phyloP scores from a whole-genome alignment of 2,113 vertebrate genomes.

The Fulica atra region DNA sequence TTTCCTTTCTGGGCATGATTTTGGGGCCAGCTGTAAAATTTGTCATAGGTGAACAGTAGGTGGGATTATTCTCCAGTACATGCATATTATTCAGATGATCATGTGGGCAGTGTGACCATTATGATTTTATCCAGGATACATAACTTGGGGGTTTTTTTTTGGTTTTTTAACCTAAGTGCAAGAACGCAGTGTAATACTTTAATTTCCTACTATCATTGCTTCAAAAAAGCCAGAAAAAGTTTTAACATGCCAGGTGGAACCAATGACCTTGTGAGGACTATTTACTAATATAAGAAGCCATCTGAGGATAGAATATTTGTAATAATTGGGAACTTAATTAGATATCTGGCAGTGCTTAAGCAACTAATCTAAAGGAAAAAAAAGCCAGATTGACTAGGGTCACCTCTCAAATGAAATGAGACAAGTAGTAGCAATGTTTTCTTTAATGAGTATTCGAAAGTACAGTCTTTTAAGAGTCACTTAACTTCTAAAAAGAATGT shows the following conservation, averaged over 20 bases:
- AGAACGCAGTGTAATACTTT: background rate
- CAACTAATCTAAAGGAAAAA: background rate
- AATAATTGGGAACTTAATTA: constrained; percentile 58
- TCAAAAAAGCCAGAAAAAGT: background rate
- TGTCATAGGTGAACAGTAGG: background rate
- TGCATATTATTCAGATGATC: background rate
- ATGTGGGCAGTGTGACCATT: background rate
- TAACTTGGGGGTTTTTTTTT: background rate
- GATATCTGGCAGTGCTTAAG: constrained; percentile 37
- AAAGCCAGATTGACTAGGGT: constrained; percentile 1
- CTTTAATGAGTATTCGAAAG: background rate
- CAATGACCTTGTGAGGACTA: constrained; percentile 41
- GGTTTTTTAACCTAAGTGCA: background rate
- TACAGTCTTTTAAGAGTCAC: background rate
- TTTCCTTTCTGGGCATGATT: background rate
- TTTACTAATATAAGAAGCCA: constrained; percentile 50
- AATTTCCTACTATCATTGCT: background rate
- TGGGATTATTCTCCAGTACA: background rate
- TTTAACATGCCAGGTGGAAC: constrained; percentile 13
- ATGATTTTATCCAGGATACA: background rate
- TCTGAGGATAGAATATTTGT: constrained; percentile 48
- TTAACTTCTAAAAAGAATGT: background rate
- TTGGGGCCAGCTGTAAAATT: background rate
- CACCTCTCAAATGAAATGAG: background rate
- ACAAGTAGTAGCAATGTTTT: background rate